Conservation (phyloP, 1,140 invertebrate species). For the Bombus confusus region DNA sequence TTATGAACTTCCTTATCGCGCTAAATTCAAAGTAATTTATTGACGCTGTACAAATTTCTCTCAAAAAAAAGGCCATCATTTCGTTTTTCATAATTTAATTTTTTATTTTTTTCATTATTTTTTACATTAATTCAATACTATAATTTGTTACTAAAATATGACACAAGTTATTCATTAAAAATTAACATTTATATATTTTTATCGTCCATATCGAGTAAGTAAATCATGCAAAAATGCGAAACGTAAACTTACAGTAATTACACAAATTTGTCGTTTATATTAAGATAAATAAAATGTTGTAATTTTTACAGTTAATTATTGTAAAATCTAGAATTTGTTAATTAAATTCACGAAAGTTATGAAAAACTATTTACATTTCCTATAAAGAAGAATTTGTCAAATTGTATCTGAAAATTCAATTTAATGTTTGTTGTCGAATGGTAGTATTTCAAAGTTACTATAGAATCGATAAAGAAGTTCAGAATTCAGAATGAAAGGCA, state of each 20-base stretch:
- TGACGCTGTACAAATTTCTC: background rate
- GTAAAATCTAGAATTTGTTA: background rate
- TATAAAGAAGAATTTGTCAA: background rate
- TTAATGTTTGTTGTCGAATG: conserved; percentile 45
- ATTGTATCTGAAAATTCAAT: background rate
- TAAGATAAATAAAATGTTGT: background rate
- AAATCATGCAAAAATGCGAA: background rate
- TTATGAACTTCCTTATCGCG: background rate
- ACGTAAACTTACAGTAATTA: background rate
- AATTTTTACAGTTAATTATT: background rate
- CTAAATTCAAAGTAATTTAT: background rate
- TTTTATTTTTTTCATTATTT: background rate
- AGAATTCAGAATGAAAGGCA: conserved; percentile 73
- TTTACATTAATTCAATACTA: background rate
- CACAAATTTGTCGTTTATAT: background rate
- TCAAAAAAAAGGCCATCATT: background rate
- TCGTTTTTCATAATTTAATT: background rate
- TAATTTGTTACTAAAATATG: background rate
- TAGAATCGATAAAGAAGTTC: conserved; percentile 68
- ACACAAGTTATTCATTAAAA: background rate
- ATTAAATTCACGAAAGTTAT: background rate
- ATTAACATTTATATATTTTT: background rate
- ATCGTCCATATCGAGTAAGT: background rate
- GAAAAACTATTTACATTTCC: background rate
- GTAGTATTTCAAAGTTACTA: conserved; percentile 59